A percentile compares a stretch with the other conserved stretches of the same genome.
These are phyloP conservation scores for Coenonympha glycerion DNA, from an alignment of 2,888 invertebrate species.

Conservation along the genomic window DNA sequence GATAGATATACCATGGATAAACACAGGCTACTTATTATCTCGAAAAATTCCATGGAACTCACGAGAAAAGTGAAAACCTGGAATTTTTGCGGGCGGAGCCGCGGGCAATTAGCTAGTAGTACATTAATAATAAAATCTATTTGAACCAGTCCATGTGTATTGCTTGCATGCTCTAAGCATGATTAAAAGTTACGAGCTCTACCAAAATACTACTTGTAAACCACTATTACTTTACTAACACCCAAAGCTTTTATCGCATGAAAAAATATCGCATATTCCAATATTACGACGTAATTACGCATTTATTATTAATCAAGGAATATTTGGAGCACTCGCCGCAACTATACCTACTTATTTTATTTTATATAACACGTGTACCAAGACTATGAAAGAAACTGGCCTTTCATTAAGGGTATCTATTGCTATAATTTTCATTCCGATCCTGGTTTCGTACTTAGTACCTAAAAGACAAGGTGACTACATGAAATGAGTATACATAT, in stretches of 20 bases:
- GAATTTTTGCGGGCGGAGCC: no score
- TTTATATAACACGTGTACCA: neutral
- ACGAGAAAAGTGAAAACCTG: no score
- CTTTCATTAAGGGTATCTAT: no score
- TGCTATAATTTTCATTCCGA: no score
- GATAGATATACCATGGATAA: no score
- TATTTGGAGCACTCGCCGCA: neutral
- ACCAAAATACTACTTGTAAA: constrained; percentile 32
- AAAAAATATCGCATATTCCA: constrained; percentile 59
- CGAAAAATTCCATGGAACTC: no score
- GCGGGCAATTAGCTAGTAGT: no score
- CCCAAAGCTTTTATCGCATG: constrained; percentile 62
- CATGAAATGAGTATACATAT: no score
- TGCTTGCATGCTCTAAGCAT: constrained; percentile 40
- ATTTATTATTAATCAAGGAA: constrained; percentile 20
- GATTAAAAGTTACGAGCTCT: constrained; percentile 41
- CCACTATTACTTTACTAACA: constrained; percentile 55
- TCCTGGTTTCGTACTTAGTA: no score
- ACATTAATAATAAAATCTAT: no score
- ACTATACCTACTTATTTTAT: neutral
- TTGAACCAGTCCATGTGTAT: constrained; percentile 37
- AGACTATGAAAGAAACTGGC: neutral
- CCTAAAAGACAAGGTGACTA: no score
- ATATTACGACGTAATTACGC: constrained; percentile 34
- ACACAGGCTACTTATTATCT: no score